A percentile compares a stretch with the other conserved stretches of the same genome.
Conservation (phyloP, 2,113 vertebrate genomes). For the Pundamilia nyererei region DNA sequence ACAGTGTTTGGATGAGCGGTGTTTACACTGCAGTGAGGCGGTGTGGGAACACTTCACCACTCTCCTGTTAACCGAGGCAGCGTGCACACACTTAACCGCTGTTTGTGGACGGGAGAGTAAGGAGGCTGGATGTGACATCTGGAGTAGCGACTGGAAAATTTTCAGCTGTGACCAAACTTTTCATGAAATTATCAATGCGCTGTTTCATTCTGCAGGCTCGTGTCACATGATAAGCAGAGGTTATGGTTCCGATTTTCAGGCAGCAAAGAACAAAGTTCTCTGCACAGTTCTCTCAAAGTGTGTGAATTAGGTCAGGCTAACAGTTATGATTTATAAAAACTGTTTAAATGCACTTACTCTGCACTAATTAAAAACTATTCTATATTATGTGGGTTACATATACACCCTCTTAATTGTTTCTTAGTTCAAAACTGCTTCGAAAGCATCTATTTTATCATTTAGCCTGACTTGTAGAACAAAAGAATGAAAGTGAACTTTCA, state of each 20-base stretch:
- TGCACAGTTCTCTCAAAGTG: constrained; percentile 11
- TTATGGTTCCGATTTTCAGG: constrained; percentile 22
- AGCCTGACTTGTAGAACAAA: constrained; percentile 51
- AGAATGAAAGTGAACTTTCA: constrained; percentile 57
- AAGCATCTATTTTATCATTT: constrained; percentile 65
- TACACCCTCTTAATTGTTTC: constrained; percentile 38
- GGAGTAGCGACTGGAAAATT: neutral
- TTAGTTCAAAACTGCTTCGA: constrained; percentile 58
- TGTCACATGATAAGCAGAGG: neutral
- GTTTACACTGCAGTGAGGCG: constrained; percentile 35
- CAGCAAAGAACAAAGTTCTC: constrained; percentile 23
- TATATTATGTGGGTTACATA: constrained; percentile 20
- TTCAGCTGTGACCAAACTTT: constrained; percentile 8
- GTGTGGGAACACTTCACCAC: constrained; percentile 18
- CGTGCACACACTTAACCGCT: neutral
- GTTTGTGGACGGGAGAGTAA: neutral
- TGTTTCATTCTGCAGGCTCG: neutral
- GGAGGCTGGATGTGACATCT: constrained; percentile 1
- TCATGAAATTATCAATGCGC: constrained; percentile 18
- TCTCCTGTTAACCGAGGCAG: neutral
- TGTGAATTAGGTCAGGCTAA: constrained; percentile 51
- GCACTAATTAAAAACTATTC: constrained; percentile 47
- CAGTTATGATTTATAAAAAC: constrained; percentile 40
- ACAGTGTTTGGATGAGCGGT: constrained; percentile 54
- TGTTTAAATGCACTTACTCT: constrained; percentile 31